These are phyloP conservation scores for Stomatorhinus ivindoensis DNA, from an alignment of 2,113 vertebrate species.

Conservation along the genomic window DNA sequence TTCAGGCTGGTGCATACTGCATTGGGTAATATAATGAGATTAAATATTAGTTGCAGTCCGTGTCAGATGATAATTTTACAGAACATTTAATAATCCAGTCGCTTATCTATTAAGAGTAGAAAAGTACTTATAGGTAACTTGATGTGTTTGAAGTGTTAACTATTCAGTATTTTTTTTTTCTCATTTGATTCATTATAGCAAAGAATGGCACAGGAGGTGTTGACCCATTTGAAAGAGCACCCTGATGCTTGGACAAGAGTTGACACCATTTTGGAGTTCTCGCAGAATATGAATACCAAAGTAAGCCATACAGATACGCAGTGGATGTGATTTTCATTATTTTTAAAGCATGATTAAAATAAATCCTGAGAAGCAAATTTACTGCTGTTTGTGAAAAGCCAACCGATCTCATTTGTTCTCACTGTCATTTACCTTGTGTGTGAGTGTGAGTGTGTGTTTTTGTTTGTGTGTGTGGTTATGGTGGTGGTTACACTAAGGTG, in stretches of 20 bases:
- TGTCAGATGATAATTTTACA: not conserved
- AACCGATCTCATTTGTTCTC: conserved; percentile 3
- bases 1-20: not conserved
- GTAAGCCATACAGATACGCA: conserved; percentile 54
- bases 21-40: not conserved
- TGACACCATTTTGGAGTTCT: conserved; percentile 98
- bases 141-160: not conserved
- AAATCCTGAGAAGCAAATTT: not conserved
- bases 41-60: not conserved
- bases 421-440: not conserved
- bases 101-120: not conserved
- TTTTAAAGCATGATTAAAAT: not conserved
- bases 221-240: conserved; percentile 96
- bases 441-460: not conserved
- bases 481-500: conserved; percentile 17
- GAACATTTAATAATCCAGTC: not conserved
- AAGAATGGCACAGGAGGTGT: conserved; percentile 94
- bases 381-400: conserved; percentile 5
- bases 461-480: not conserved
- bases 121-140: not conserved
- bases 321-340: not conserved
- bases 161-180: not conserved
- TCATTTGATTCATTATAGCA: conserved; percentile 57
- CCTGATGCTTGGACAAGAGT: conserved; percentile 97
- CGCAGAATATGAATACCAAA: conserved; percentile 99